These are phyloP conservation scores for Gephyroberyx darwinii DNA, from an alignment of 2,797 vertebrate species.

Conservation along the genomic window DNA sequence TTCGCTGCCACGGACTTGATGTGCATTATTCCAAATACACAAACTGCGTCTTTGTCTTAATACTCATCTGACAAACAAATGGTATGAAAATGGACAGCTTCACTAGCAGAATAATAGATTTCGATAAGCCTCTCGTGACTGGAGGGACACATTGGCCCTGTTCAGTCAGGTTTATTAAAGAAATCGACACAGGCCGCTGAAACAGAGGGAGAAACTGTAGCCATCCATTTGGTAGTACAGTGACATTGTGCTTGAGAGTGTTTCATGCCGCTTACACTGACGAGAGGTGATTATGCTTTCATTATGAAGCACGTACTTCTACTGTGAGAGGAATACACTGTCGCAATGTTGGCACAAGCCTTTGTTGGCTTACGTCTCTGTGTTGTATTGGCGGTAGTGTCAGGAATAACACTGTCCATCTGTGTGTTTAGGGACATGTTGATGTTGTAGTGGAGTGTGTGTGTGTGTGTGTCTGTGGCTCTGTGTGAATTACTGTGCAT, in stretches of 20 bases:
- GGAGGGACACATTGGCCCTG: neutral
- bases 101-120: slow-evolving; percentile 15
- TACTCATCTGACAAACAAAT: slow-evolving; percentile 11
- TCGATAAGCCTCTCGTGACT: slow-evolving; percentile 6
- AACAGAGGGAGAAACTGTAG: slow-evolving; percentile 11
- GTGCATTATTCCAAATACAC: slow-evolving; percentile 3
- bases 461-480: slow-evolving; percentile 20
- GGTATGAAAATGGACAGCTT: slow-evolving; percentile 17
- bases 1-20: slow-evolving; percentile 12
- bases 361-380: slow-evolving; percentile 31
- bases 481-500: slow-evolving; percentile 12
- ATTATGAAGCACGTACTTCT: slow-evolving; percentile 28
- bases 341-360: slow-evolving; percentile 26
- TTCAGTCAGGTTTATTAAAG: neutral
- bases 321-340: slow-evolving; percentile 22
- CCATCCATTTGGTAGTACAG: slow-evolving; percentile 40
- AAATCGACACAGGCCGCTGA: too few relatives aligned
- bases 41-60: neutral
- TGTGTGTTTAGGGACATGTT: slow-evolving; percentile 39
- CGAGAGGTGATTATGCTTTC: slow-evolving; percentile 39
- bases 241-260: slow-evolving; percentile 27
- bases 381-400: slow-evolving; percentile 33
- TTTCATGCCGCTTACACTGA: slow-evolving; percentile 41
- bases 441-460: slow-evolving; percentile 15
- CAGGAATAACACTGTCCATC: slow-evolving; percentile 40